These are phyloP conservation scores for Oscheius sp. DNA, from an alignment of 2,888 invertebrate species.

Conservation along the genomic window DNA sequence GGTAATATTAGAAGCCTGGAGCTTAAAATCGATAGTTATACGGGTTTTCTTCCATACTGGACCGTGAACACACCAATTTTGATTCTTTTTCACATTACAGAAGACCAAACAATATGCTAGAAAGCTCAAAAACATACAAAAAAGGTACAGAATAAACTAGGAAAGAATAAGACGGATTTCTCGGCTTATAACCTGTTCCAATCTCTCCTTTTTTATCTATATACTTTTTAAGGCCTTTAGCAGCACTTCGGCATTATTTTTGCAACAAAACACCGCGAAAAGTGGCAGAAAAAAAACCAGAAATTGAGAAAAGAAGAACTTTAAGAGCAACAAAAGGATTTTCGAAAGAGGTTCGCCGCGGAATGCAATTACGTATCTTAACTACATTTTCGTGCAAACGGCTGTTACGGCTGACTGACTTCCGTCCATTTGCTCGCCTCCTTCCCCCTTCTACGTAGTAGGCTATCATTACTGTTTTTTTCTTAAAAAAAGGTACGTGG, in stretches of 20 bases:
- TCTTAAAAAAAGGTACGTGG: neutral
- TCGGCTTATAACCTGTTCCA: neutral
- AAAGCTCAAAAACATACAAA: too few relatives aligned
- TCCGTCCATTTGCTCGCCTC: neutral
- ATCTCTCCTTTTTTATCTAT: neutral
- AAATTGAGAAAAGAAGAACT: neutral
- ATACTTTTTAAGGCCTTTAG: too few relatives aligned
- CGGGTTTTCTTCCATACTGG: too few relatives aligned
- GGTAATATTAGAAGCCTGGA: neutral
- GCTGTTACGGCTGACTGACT: slow-evolving; percentile 5
- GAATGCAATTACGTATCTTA: neutral
- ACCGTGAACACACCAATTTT: too few relatives aligned
- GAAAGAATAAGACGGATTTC: too few relatives aligned
- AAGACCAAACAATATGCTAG: too few relatives aligned
- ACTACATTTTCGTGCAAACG: neutral
- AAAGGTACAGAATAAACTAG: too few relatives aligned
- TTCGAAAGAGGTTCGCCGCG: neutral
- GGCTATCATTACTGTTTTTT: neutral
- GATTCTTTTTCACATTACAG: too few relatives aligned
- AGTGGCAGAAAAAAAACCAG: neutral
- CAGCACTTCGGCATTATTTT: neutral
- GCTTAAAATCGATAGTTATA: too few relatives aligned
- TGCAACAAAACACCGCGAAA: neutral
- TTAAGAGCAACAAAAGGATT: too few relatives aligned
- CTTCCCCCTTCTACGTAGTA: neutral